phyloP scores from a whole-genome alignment of 37 sponge, comb jelly and placozoan genomes.

The Petrosia ficiformis region DNA sequence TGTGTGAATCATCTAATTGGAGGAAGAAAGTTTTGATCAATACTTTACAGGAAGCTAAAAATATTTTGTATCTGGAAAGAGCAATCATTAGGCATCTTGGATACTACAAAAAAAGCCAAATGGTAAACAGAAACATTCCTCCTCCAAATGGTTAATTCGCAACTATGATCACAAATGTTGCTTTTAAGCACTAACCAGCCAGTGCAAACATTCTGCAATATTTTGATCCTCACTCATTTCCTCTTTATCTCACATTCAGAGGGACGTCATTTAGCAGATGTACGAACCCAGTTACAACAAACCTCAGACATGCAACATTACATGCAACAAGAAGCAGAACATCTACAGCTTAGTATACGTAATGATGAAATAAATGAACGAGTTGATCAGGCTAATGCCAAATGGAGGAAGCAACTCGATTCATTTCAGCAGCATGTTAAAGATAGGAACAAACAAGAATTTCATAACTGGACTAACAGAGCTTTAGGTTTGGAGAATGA shows the following conservation, averaged over 20 bases:
- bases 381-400: slow-evolving; percentile 17
- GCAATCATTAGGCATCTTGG: no score
- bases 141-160: no score
- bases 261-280: slow-evolving; percentile 37
- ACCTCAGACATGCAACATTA: slow-evolving; percentile 29
- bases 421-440: slow-evolving; percentile 13
- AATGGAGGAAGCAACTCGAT: slow-evolving; percentile 14
- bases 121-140: no score
- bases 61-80: no score
- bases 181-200: no score
- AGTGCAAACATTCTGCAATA: not conserved
- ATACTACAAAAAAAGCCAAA: no score
- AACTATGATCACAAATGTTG: no score
- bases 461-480: slow-evolving; percentile 44
- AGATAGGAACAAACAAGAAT: slow-evolving; percentile 35
- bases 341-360: slow-evolving; percentile 18
- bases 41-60: no score
- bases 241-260: slow-evolving; percentile 4
- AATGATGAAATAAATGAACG: slow-evolving; percentile 12
- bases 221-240: slow-evolving; percentile 1
- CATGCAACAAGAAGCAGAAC: slow-evolving; percentile 29
- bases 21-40: no score
- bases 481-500: slow-evolving; percentile 27
- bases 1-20: no score
- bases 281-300: slow-evolving; percentile 15